Evolutionary conservation across 2,888 invertebrate genomes (phyloP), one percentile per base, ranked within the genome.

Genomic region (Sussaba pulchella): DNA sequence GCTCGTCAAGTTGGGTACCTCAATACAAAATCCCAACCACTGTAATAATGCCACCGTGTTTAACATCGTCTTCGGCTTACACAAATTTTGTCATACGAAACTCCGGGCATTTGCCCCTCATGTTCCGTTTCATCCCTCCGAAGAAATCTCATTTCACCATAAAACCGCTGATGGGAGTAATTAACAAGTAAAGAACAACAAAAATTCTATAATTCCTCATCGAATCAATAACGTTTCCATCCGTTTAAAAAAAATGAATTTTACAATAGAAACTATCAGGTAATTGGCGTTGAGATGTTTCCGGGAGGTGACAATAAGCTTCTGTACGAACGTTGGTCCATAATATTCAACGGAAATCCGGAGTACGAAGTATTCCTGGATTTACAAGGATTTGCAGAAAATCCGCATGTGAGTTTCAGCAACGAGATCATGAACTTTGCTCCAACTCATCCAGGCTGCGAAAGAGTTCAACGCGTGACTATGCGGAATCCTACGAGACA

Each of bases 131-230:
- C 75, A 64, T 92, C 45, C 88, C 93, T 3, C 93, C 94, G 0
- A 82, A 86, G 19, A 87, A 86, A 41, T 91, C 92, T 19, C 89
- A 91, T 63, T 92, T 92, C 74, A 81, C 85, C 8, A 87, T 93
- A 36, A 93, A 93, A 81, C 93, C 94, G 1, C 91, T 91, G 91
- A 84, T 92, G 67, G 93, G 93, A 39, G 81, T 92, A 41, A 91
- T 93, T 70, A 67, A 87, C 72, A 81, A 82, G 89, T 89, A 86
- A 59, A 31, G 0, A 39, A 59, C 24, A 24, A 31, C 6, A 41
- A 10, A 6, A 5, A n/a, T 4, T 54, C n/a, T 14, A 1, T 26
- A 14, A 14, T 14, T n/a, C 5, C 4, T 17, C 43, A n/a, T 43
- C n/a, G n/a, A 43, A 43, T n/a, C 4, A n/a, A 43, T n/a, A 4